A percentile compares a stretch with the other conserved stretches of the same genome.
Evolutionary conservation across 2,888 invertebrate species (phyloP).

Genomic region (Oscheius sp.): DNA sequence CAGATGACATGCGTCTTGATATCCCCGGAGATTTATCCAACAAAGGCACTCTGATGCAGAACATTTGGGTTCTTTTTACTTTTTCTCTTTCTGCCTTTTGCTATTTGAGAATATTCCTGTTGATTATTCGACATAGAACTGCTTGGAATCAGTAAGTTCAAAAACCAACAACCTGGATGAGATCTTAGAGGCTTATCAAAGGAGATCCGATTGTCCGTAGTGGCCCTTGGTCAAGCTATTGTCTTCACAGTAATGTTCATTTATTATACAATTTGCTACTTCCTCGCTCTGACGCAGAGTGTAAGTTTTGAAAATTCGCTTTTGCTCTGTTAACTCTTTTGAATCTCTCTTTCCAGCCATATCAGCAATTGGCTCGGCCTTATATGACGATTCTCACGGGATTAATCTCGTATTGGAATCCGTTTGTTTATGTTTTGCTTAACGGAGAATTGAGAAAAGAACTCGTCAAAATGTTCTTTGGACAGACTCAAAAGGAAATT

Average conservation of each 20-base stretch:
- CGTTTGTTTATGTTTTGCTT: background rate
- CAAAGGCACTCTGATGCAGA: background rate
- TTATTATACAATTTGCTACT: background rate
- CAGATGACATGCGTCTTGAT: background rate
- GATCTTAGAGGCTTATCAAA: background rate
- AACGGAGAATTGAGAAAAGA: background rate
- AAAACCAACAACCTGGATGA: background rate
- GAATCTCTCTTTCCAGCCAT: background rate
- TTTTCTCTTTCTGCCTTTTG: conserved; percentile 4
- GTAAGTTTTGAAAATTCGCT: background rate
- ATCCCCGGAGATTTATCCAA: background rate
- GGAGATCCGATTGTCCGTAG: conserved; percentile 1
- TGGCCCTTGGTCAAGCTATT: background rate
- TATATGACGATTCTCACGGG: background rate
- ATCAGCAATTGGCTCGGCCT: background rate
- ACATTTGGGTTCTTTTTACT: background rate
- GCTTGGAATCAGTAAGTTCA: background rate
- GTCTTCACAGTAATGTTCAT: background rate
- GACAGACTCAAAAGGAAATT: background rate
- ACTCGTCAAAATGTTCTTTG: background rate
- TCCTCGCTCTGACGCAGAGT: background rate
- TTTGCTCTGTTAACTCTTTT: background rate
- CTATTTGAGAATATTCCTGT: background rate
- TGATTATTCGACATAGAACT: background rate
- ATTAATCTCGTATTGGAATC: conserved; percentile 6